These are phyloP conservation scores for Dolomedes plantarius DNA, from an alignment of 2,888 invertebrate genomes.

Conservation along the genomic window DNA sequence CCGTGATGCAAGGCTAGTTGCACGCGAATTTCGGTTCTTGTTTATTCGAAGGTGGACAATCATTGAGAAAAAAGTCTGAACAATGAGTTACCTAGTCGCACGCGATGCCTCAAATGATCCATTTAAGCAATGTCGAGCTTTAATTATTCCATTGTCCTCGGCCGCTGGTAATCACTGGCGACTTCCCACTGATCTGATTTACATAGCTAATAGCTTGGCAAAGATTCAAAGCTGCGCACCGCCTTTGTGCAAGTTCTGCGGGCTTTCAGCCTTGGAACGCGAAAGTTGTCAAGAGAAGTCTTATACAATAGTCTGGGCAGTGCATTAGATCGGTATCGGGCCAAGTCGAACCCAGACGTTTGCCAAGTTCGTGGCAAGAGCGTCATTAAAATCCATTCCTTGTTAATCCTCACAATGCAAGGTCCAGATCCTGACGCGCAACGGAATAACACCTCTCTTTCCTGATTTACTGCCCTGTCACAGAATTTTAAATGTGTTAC, in stretches of 20 bases:
- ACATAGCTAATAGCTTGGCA: conserved; percentile 53
- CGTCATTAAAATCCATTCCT: neutral
- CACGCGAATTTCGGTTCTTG: conserved; percentile 63
- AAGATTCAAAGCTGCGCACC: neutral
- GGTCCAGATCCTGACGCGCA: neutral
- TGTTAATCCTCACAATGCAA: conserved; percentile 2
- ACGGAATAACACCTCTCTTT: neutral
- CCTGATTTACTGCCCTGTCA: neutral
- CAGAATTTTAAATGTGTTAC: neutral
- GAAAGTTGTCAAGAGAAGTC: neutral
- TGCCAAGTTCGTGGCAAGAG: neutral
- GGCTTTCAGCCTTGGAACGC: conserved; percentile 41
- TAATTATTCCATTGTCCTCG: conserved; percentile 62
- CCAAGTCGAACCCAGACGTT: neutral
- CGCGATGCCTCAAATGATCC: conserved; percentile 59
- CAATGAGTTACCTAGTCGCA: conserved; percentile 43
- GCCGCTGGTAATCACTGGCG: conserved; percentile 38
- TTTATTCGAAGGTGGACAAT: conserved; percentile 63
- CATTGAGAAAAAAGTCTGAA: conserved; percentile 48
- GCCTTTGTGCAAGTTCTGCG: conserved; percentile 20
- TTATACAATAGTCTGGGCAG: neutral
- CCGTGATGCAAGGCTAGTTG: conserved; percentile 46
- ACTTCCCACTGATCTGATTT: conserved; percentile 41
- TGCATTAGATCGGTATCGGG: neutral
- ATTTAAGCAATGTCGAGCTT: conserved; percentile 56